Conservation (phyloP, 1,140 invertebrate species). For the Achroia grisella region DNA sequence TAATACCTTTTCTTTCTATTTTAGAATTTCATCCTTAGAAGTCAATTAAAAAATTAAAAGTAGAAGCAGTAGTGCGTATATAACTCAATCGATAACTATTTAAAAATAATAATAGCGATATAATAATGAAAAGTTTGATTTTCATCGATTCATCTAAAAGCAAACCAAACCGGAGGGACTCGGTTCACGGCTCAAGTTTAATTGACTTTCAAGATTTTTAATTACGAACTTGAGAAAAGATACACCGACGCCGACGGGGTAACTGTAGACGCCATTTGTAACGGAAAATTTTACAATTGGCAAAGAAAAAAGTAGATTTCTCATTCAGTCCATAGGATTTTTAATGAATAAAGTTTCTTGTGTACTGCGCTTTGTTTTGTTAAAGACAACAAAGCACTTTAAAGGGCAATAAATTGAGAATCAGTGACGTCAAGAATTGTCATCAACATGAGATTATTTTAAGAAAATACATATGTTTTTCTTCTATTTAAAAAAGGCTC, state of each 20-base stretch:
- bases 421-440: too few species aligned
- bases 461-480: neutral
- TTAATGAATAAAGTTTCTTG: conserved; percentile 29
- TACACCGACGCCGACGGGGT: conserved; percentile 21
- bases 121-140: conserved; percentile 37
- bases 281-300: conserved; percentile 1
- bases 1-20: too few species aligned
- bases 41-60: too few species aligned
- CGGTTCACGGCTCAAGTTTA: conserved; percentile 42
- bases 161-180: conserved; percentile 25
- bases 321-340: conserved; percentile 22
- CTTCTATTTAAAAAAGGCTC: neutral
- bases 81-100: neutral
- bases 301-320: conserved; percentile 2
- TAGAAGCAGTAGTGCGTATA: too few species aligned
- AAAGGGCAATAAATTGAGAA: neutral
- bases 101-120: conserved; percentile 4
- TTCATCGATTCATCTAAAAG: conserved; percentile 41
- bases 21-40: too few species aligned
- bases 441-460: too few species aligned
- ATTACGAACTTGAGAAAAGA: conserved; percentile 59
- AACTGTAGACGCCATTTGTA: neutral
- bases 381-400: conserved; percentile 8
- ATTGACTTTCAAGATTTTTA: conserved; percentile 69
- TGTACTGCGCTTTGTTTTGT: conserved; percentile 17